Conservation (phyloP, 2,888 invertebrate genomes). For the Oxystoma pomonae region DNA sequence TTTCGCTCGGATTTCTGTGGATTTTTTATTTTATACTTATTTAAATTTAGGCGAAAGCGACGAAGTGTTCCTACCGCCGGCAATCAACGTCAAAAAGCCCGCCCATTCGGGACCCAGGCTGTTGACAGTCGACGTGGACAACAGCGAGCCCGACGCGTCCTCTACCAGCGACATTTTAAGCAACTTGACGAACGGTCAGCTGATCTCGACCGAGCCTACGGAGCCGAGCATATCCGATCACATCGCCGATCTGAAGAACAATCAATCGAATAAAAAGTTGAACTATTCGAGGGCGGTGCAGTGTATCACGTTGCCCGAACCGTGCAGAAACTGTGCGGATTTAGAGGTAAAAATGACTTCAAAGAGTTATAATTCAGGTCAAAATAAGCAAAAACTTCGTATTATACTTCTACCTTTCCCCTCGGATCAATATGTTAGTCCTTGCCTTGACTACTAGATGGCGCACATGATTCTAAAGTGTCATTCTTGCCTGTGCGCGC, state of each 20-base stretch:
- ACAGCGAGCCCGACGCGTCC: constrained; percentile 40
- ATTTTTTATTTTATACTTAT: too few relatives aligned
- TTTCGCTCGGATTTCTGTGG: too few relatives aligned
- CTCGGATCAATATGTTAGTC: too few relatives aligned
- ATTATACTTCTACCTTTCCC: too few relatives aligned
- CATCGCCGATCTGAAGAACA: constrained; percentile 45
- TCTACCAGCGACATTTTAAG: constrained; percentile 21
- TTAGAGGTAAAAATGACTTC: too few relatives aligned
- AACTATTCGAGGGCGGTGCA: constrained; percentile 53
- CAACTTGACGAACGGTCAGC: constrained; percentile 13
- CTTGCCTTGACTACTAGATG: too few relatives aligned
- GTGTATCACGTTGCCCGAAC: constrained; percentile 54
- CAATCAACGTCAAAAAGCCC: constrained; percentile 26
- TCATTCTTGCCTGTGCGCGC: too few relatives aligned
- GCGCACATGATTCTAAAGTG: too few relatives aligned
- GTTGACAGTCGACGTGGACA: constrained; percentile 37
- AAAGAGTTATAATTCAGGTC: too few relatives aligned
- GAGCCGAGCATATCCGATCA: constrained; percentile 46
- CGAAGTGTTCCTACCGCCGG: constrained; percentile 44
- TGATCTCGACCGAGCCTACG: constrained; percentile 15
- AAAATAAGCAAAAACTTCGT: too few relatives aligned
- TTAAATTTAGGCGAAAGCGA: constrained; percentile 41
- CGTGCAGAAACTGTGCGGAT: constrained; percentile 50
- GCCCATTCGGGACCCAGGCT: constrained; percentile 41
- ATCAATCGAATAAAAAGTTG: constrained; percentile 40